These are phyloP conservation scores for Ifrita kowaldi DNA, from an alignment of 2,113 vertebrate genomes.

Conservation along the genomic window DNA sequence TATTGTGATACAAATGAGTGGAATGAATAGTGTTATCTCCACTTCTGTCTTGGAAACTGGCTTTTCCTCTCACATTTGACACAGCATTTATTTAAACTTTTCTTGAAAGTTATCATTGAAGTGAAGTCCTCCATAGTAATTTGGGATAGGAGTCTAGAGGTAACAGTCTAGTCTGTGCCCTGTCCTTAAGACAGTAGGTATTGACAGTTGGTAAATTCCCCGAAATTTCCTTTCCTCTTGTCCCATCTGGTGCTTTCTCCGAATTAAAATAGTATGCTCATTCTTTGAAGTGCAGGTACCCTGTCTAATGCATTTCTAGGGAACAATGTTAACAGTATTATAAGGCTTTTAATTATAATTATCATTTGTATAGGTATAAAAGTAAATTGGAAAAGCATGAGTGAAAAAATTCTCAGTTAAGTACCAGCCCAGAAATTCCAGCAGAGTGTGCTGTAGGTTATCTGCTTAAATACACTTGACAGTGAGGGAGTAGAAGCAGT, in stretches of 20 bases:
- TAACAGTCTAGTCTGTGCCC: background rate
- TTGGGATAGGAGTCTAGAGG: background rate
- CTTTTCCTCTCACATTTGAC: background rate
- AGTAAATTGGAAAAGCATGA: background rate
- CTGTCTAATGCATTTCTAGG: background rate
- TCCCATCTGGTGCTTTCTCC: background rate
- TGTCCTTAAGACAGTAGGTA: background rate
- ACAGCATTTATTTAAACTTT: background rate
- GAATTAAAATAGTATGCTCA: background rate
- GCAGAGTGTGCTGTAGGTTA: background rate
- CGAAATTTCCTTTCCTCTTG: background rate
- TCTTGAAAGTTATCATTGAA: background rate
- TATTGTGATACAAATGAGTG: background rate
- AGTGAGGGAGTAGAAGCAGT: background rate
- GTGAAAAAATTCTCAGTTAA: background rate
- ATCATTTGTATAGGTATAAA: background rate
- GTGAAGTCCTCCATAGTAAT: background rate
- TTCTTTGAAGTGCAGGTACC: background rate
- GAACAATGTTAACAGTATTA: background rate
- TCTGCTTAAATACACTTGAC: background rate
- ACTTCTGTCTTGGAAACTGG: background rate
- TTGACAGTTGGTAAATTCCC: background rate
- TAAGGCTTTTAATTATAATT: background rate
- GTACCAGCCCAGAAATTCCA: background rate
- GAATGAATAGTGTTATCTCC: background rate